Evolutionary conservation across 1,140 invertebrate species (phyloP), one percentile per base, ranked within the genome.

Genomic region (Monochamus saltuarius): DNA sequence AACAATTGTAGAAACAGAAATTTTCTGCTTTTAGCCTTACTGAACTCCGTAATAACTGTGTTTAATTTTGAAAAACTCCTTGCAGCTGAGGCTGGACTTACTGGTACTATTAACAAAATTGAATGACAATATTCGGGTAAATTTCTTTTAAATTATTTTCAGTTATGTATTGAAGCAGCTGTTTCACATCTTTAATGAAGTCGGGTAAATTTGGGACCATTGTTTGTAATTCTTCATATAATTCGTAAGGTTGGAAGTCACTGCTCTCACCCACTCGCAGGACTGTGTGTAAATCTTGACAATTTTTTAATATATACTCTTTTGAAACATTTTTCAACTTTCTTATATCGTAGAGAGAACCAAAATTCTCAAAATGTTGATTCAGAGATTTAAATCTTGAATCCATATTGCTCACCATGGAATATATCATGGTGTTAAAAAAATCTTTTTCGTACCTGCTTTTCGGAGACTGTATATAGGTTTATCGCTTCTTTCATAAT

Each of bases 401-500:
- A 36, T 59, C 40, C 47, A 42, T 59, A 59, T 59, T 59, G 11
- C n/a, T 52, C 8, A 56, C 29, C 17, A 62, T 46, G 16, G 56
- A 62, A 58, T 62, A 40, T 51, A 62, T 50, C 56, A 64, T 64
- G 35, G 50, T 54, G 51, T 59, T 43, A 62, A 62, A 62, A n/a
- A 62, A 63, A 59, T 54, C 40, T 59, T 39, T 43, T 59, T 59
- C 40, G 40, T 60, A 59, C 49, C 56, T 56, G 56, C 49, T 65
- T 56, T 57, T 61, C 42, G 59, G 45, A 61, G 59, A 61, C 49
- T 62, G 54, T 65, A n/a, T n/a, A 65, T 65, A 62, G 54, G 60
- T 58, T 62, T 17, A 65, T 62, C 59, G 11, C 47, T 51, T 29
- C 51, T n/a, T 65, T 65, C 59, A 62, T 65, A 65, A 65, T 62